These are phyloP conservation scores for Danio choprae DNA, from an alignment of 2,797 vertebrate genomes.

Conservation along the genomic window DNA sequence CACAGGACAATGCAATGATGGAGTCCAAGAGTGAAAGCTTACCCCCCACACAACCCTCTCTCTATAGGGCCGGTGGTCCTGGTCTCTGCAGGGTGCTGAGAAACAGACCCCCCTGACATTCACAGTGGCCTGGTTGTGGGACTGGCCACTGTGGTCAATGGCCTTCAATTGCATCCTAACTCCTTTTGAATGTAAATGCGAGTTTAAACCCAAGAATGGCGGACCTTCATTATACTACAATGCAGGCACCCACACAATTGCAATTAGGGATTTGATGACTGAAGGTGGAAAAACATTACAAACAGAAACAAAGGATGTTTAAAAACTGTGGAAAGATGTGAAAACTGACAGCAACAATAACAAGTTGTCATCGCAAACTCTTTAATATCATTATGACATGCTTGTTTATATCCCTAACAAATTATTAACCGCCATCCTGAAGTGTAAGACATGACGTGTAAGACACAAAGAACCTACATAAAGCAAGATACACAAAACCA, in stretches of 20 bases:
- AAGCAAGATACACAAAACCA: background rate
- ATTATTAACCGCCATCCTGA: background rate
- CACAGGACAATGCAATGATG: conserved; percentile 35
- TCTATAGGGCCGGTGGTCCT: conserved; percentile 52
- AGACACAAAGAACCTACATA: background rate
- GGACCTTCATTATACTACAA: conserved; percentile 48
- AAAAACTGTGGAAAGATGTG: background rate
- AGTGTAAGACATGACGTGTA: background rate
- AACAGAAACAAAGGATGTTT: background rate
- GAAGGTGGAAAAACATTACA: conserved; percentile 9
- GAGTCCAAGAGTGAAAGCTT: conserved; percentile 61
- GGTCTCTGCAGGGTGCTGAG: conserved; percentile 59
- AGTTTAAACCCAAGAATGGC: conserved; percentile 62
- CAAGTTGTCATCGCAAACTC: background rate
- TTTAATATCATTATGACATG: background rate
- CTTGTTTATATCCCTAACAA: no score
- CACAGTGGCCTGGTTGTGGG: conserved; percentile 39
- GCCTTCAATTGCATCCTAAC: conserved; percentile 49
- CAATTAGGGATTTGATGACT: conserved; percentile 28
- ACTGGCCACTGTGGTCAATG: conserved; percentile 53
- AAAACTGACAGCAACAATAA: background rate
- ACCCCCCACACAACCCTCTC: conserved; percentile 42
- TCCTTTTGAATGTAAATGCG: conserved; percentile 67
- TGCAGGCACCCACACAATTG: conserved; percentile 14
- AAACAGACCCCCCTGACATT: conserved; percentile 56